Base-by-base conservation (phyloP, 2,113 vertebrate species). In the Xiphophorus couchianus region DNA sequence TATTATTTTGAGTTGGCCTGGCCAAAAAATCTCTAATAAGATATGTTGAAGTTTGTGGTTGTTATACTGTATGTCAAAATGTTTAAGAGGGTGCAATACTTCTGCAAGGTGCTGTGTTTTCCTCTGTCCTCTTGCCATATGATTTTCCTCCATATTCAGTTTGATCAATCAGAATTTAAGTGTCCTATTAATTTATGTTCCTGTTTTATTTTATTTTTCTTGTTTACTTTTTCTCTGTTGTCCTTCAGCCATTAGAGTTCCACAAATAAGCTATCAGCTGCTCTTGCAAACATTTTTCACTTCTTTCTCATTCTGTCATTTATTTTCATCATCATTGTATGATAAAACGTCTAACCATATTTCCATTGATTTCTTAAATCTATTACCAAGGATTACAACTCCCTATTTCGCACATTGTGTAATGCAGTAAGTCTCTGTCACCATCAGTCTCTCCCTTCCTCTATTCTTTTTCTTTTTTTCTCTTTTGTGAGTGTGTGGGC, bases 311-410 rank as follows among this genome's bases (percentile, higher is more conserved):
- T 82, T 70, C 69, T 76, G 71, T 86, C 62, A 83, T 89, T 86
- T 85, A 54, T 81, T 84, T 81, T 79, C 81, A 86, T 91, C 74
- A 82, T 82, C 66, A 79, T 77, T 66, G 77, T 71, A 68, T 79
- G 78, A 86, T 83, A 81, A 87, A 88, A 73, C 68, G 81, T 71
- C 69, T 67, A 83, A 74, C 70, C 81, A 65, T 76, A 62, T 88
- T 81, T 78, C 62, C 74, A 90, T 84, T 84, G 74, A 83, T 82
- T 87, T 84, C 69, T 64, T 51, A 76, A 74, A 64, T 85, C 80
- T 87, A 78, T 88, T 89, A 87, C 86, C 84, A 75, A 77, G 74
- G 76, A 91, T 85, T 81, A 80, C 82, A 78, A 67, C 66, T 80
- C 71, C 81, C 78, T 73, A 30, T 86, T 81, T 87, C 65, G 82